phyloP scores from a whole-genome alignment of 2,797 vertebrate genomes.

The Intellagama lesueurii region DNA sequence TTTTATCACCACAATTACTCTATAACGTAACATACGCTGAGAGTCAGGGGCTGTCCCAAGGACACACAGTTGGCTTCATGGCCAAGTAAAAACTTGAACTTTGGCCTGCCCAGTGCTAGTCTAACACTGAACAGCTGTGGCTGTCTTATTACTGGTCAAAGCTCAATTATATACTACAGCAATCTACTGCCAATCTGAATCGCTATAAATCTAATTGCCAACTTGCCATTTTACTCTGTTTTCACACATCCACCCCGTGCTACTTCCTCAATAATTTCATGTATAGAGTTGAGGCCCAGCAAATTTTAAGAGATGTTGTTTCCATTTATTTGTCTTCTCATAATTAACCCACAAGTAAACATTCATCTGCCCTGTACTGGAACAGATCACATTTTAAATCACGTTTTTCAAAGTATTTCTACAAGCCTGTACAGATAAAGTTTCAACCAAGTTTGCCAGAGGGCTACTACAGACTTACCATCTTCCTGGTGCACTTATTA shows the following conservation, averaged over 20 bases:
- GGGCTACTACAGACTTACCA: neutral
- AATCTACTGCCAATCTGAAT: neutral
- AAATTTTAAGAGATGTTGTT: neutral
- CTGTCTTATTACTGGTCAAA: neutral
- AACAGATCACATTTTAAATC: constrained; percentile 23
- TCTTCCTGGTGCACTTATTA: neutral
- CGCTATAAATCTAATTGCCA: neutral
- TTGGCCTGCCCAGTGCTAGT: neutral
- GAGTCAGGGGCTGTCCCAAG: neutral
- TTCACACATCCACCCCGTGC: neutral
- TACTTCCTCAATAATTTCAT: neutral
- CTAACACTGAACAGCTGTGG: neutral
- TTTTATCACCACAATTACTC: neutral
- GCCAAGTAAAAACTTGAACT: neutral
- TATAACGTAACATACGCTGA: neutral
- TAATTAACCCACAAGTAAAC: neutral
- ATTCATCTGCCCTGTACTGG: neutral
- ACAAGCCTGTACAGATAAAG: neutral
- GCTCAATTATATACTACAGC: neutral
- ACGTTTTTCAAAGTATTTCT: constrained; percentile 13
- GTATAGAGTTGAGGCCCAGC: neutral
- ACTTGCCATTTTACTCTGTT: neutral
- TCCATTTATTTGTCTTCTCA: neutral
- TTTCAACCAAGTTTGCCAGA: neutral
- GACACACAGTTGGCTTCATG: neutral